phyloP scores from a whole-genome alignment of 2,888 invertebrate genomes.

The Melikaiella ostensackeni region DNA sequence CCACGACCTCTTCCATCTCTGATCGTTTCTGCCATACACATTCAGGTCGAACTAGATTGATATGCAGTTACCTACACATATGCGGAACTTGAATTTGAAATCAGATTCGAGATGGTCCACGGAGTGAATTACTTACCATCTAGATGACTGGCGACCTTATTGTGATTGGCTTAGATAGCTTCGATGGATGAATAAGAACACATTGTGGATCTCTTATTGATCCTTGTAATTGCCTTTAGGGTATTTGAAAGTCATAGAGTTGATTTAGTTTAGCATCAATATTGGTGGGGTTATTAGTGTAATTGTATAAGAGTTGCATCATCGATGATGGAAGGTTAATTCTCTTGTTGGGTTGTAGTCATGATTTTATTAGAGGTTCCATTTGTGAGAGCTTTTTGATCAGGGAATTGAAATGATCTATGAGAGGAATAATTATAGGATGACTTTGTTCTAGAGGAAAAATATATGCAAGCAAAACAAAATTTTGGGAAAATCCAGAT shows the following conservation, averaged over 20 bases:
- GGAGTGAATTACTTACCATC: slow-evolving; percentile 14
- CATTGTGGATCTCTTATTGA: slow-evolving; percentile 18
- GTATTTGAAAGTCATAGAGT: slow-evolving; percentile 24
- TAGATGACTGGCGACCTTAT: slow-evolving; percentile 22
- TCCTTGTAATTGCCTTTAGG: slow-evolving; percentile 7
- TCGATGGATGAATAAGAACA: slow-evolving; percentile 16
- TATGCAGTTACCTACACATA: slow-evolving; percentile 18
- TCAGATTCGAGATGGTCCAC: slow-evolving; percentile 15
- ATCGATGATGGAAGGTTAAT: slow-evolving; percentile 7
- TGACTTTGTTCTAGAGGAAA: background rate
- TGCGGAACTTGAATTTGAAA: background rate
- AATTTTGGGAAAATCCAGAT: no score
- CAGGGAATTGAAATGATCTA: background rate
- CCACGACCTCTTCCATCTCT: slow-evolving; percentile 46
- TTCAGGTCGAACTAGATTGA: slow-evolving; percentile 6
- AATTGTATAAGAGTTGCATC: slow-evolving; percentile 18
- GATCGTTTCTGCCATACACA: slow-evolving; percentile 47
- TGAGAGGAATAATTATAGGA: background rate
- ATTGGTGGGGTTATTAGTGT: slow-evolving; percentile 4
- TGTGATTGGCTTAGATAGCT: slow-evolving; percentile 5
- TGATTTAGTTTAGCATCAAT: slow-evolving; percentile 3
- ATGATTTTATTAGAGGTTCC: background rate
- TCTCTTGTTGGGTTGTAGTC: background rate
- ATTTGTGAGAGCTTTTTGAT: background rate
- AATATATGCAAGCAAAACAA: background rate